phyloP scores from a whole-genome alignment of 1,140 invertebrate genomes.

The Zelostemma sp. region DNA sequence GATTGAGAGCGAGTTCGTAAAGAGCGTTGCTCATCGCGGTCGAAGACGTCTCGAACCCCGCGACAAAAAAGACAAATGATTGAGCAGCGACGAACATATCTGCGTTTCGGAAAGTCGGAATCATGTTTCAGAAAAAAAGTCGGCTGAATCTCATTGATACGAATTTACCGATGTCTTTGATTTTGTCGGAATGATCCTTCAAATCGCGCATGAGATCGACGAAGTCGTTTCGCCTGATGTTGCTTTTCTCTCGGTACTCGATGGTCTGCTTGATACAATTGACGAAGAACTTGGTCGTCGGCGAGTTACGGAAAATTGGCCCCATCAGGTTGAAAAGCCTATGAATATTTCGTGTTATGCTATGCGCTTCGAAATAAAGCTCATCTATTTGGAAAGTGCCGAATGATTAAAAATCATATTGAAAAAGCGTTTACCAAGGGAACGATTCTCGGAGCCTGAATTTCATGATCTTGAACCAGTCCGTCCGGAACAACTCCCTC shows the following conservation, averaged over 20 bases:
- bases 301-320: slow-evolving; percentile 26
- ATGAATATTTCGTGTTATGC: too few species aligned
- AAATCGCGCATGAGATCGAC: slow-evolving; percentile 72
- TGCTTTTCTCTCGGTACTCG: slow-evolving; percentile 67
- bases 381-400: too few species aligned
- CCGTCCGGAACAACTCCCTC: slow-evolving; percentile 51
- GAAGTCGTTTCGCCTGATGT: slow-evolving; percentile 71
- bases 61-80: slow-evolving; percentile 66
- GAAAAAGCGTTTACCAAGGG: too few species aligned
- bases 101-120: slow-evolving; percentile 51
- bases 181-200: slow-evolving; percentile 60
- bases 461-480: slow-evolving; percentile 42
- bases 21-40: slow-evolving; percentile 63
- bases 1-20: slow-evolving; percentile 69
- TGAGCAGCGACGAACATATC: slow-evolving; percentile 55
- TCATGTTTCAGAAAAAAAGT: too few species aligned
- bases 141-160: slow-evolving; percentile 64
- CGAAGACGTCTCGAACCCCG: slow-evolving; percentile 74
- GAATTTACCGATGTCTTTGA: slow-evolving; percentile 52
- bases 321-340: slow-evolving; percentile 55
- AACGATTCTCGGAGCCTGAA: slow-evolving; percentile 40
- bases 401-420: too few species aligned
- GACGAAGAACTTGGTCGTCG: slow-evolving; percentile 68
- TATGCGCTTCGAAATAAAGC: too few species aligned
- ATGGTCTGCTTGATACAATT: slow-evolving; percentile 65